Evolutionary conservation across 2,888 invertebrate genomes (phyloP).

Genomic region (Yponomeuta sedellus): DNA sequence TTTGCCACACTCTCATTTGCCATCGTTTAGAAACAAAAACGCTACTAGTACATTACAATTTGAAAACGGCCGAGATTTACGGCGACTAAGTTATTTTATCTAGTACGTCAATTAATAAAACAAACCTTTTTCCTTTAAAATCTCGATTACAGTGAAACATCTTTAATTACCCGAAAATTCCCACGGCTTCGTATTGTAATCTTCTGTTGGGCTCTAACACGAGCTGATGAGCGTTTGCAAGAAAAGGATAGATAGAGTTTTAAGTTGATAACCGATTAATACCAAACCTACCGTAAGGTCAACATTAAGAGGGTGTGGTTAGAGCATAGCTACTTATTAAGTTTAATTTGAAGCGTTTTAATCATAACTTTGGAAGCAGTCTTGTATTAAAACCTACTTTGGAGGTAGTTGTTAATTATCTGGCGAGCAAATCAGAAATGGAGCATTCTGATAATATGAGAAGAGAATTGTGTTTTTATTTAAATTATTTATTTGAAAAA

Average conservation of each 20-base stretch:
- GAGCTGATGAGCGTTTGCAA: not conserved
- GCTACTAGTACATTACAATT: too few relatives aligned
- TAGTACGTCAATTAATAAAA: not conserved
- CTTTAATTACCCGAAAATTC: not conserved
- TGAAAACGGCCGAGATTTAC: too few relatives aligned
- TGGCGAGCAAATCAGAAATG: not conserved
- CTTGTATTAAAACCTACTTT: not conserved
- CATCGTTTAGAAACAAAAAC: too few relatives aligned
- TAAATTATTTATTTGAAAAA: too few relatives aligned
- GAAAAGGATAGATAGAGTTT: not conserved
- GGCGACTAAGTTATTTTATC: too few relatives aligned
- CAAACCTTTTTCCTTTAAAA: not conserved
- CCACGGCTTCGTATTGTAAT: not conserved
- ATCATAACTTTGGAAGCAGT: not conserved
- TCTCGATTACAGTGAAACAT: not conserved
- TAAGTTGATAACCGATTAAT: not conserved
- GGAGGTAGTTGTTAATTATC: not conserved
- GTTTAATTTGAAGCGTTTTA: constrained; percentile 49
- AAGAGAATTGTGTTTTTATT: constrained; percentile 42
- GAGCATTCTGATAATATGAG: constrained; percentile 26
- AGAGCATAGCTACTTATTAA: constrained; percentile 58
- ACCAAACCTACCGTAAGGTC: constrained; percentile 31
- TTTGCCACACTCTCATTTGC: too few relatives aligned
- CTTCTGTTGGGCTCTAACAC: not conserved
- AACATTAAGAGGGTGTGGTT: constrained; percentile 60